Base-by-base conservation (phyloP, 2,888 invertebrate genomes). In the Sclerodermus sp. region DNA sequence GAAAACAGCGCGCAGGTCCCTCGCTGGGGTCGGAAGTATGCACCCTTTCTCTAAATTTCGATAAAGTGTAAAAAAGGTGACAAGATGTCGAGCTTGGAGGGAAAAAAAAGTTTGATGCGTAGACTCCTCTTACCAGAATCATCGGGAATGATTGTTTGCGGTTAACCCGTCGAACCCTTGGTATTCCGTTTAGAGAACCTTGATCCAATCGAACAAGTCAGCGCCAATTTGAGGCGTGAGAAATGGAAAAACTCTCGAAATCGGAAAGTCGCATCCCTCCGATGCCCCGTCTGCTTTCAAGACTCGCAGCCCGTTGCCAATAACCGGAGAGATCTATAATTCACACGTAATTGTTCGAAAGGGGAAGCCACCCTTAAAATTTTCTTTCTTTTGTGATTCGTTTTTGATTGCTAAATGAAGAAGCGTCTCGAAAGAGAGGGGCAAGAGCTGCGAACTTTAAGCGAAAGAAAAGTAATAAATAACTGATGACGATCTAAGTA, bases 401-500 rank as follows among this genome's bases (percentile, higher is more conserved):
- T 59, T 67, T 77, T 76, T 70, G 70, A 76, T 72, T 43, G 58
- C 38, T 51, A 54, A 56, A 59, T 56, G 65, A 66, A 66, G 64
- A 66, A 60, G 55, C 57, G 23, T 50, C 36, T 38, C 47, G 55
- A 50, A 62, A 51, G 8, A 23, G 23, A 8, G 23, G 8, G 23
- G 23, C 23, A 8, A 23, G 23, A 23, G n/a, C n/a, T n/a, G n/a
- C n/a, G n/a, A 23, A 23, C 23, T 23, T 8, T 8, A 8, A 23
- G 23, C 23, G 23, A 3, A 8, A 23, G 23, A 23, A 23, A 23
- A 3, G 4, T 23, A 23, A 74, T 77, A 77, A 77, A 77, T 77
- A 76, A 77, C 75, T 68, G 74, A 77, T 70, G 76, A 65, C 68
- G 66, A 68, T 67, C 52, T 55, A 39, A 61, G 34, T 8, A 8